phyloP scores from a whole-genome alignment of 2,113 vertebrate genomes.

The Microcebus jonahi region DNA sequence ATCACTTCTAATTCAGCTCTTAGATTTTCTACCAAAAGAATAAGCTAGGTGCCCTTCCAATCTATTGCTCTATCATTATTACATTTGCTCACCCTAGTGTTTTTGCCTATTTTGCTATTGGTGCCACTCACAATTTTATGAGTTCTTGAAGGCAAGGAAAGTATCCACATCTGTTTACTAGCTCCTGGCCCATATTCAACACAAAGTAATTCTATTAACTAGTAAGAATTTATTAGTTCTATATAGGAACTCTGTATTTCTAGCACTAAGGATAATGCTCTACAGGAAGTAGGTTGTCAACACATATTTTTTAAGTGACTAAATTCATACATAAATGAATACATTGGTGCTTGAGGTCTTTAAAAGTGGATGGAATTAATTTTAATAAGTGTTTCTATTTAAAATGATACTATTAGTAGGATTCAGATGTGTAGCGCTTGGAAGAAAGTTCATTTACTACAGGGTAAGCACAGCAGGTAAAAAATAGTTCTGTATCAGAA shows the following conservation, averaged over 20 bases:
- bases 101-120: neutral
- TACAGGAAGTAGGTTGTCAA: neutral
- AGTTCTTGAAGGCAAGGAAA: neutral
- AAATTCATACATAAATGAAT: neutral
- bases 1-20: neutral
- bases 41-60: neutral
- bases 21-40: neutral
- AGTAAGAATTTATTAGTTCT: neutral
- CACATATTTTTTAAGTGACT: neutral
- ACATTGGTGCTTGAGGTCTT: neutral
- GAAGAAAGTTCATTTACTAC: neutral
- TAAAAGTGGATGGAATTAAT: neutral
- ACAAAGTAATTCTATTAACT: neutral
- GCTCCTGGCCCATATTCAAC: neutral
- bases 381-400: neutral
- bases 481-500: neutral
- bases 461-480: neutral
- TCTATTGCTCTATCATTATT: neutral
- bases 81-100: neutral
- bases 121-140: neutral
- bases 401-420: neutral
- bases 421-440: neutral
- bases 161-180: neutral
- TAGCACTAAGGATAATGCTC: neutral
- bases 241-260: neutral